These are phyloP conservation scores for Venturia canescens DNA, from an alignment of 1,140 invertebrate genomes.

Conservation along the genomic window DNA sequence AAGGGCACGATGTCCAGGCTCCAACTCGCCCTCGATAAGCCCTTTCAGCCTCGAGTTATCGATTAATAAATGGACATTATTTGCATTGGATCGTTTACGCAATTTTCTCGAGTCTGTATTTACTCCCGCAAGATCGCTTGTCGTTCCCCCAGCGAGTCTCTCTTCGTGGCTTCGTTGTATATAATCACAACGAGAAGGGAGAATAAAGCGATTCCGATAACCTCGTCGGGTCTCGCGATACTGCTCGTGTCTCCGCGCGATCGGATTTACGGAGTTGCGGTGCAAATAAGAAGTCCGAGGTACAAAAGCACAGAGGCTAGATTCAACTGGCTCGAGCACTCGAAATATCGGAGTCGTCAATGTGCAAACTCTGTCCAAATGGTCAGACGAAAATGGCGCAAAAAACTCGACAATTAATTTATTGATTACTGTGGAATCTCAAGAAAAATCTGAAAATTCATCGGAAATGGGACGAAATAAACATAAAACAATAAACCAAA, in stretches of 20 bases:
- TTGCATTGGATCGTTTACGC: neutral
- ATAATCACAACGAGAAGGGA: slow-evolving; percentile 48
- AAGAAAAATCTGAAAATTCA: no score
- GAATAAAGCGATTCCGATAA: slow-evolving; percentile 55
- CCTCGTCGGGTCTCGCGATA: slow-evolving; percentile 57
- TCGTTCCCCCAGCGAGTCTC: slow-evolving; percentile 56
- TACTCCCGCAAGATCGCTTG: slow-evolving; percentile 51
- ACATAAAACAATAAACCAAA: no score
- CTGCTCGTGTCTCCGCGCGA: slow-evolving; percentile 33
- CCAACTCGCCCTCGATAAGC: neutral
- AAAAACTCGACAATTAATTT: no score
- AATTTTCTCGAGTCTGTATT: neutral
- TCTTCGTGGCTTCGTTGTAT: slow-evolving; percentile 56
- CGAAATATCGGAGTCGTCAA: no score
- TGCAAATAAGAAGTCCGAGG: no score
- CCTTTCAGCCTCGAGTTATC: neutral
- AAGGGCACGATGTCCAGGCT: neutral
- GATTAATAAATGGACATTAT: neutral
- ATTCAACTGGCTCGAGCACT: no score
- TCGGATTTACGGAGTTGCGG: neutral
- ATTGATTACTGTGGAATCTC: no score
- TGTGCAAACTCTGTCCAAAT: no score
- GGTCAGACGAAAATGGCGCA: no score
- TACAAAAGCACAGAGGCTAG: no score
- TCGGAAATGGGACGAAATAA: no score